These are phyloP conservation scores for Lysandra coridon DNA, from an alignment of 2,888 invertebrate species.

Conservation along the genomic window DNA sequence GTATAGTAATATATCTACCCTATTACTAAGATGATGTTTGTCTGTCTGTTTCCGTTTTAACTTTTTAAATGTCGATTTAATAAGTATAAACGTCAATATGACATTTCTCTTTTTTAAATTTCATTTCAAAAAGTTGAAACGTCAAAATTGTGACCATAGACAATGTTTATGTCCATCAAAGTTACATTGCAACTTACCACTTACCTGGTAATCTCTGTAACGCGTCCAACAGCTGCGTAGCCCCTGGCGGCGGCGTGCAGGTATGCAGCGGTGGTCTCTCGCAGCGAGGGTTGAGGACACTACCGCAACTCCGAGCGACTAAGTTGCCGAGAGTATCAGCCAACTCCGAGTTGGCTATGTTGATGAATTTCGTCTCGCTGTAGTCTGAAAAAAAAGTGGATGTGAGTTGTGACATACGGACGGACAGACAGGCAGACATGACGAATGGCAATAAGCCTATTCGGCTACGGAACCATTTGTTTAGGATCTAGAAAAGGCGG, in stretches of 20 bases:
- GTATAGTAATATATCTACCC: too few species aligned
- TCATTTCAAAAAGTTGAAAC: too few species aligned
- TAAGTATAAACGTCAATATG: too few species aligned
- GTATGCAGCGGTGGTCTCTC: conserved; percentile 83
- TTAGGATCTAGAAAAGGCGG: too few species aligned
- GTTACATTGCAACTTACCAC: conserved; percentile 43
- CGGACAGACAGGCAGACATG: neutral
- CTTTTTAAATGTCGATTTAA: too few species aligned
- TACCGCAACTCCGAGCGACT: conserved; percentile 88
- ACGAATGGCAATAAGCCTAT: too few species aligned
- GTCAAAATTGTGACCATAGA: too few species aligned
- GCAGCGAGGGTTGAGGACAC: conserved; percentile 88
- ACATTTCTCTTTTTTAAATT: too few species aligned
- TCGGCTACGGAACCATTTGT: too few species aligned
- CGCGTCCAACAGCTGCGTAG: conserved; percentile 76
- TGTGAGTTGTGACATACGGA: neutral
- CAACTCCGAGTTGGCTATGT: conserved; percentile 92
- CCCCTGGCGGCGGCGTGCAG: conserved; percentile 61
- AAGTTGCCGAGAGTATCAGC: conserved; percentile 97
- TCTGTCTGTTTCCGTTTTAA: too few species aligned
- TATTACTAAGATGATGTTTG: too few species aligned
- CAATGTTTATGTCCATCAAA: too few species aligned
- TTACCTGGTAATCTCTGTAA: conserved; percentile 63
- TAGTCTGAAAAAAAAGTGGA: conserved; percentile 84
- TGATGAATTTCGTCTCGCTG: conserved; percentile 86